Evolutionary conservation across 2,888 invertebrate species (phyloP), one percentile per base, ranked within the genome.

Genomic region (Rosalia funebris): DNA sequence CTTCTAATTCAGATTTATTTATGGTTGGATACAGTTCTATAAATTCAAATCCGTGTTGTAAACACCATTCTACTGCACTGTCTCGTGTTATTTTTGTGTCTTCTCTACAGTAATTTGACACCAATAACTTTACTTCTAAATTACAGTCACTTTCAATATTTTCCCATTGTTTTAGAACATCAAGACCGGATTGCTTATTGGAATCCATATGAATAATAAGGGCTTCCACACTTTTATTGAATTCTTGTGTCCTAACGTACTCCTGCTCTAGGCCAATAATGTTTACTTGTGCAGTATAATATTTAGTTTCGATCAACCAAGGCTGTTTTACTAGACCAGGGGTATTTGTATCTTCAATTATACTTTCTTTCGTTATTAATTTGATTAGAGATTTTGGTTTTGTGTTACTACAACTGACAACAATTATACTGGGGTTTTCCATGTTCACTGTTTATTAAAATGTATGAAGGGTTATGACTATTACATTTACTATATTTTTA

Each of bases 231-330:
- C 77, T 76, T 37, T 82, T 76, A 9, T 82, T 79, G 69, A 85
- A 80, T 36, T 82, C 77, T 65, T 84, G 78, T 60, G 81, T 79
- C 15, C 85, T 81, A 52, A 83, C 77, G 20, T 82, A 82, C 62
- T 84, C 57, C 79, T 69, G 79, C 73, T 71, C 83, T 47, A 87
- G 79, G 0, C 84, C 80, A 70, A 87, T 85, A 14, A 91, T 71
- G 64, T 84, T 79, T 25, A 90, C 83, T 73, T 86, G 83, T 9
- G 89, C 85, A 41, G 85, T 84, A 73, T 91, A 91, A 80, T 91
- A 91, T 78, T 91, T 91, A 34, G 89, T 91, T 65, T 88, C 85
- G 60, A 91, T 85, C 62, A 83, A 82, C 87, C 88, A 88, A 1
- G 82, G 75, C 71, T 83, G 77, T 45, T 59, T 70, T 46, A 76